These are phyloP conservation scores for Pristionchus mayeri DNA, from an alignment of 2,888 invertebrate species.

Conservation along the genomic window DNA sequence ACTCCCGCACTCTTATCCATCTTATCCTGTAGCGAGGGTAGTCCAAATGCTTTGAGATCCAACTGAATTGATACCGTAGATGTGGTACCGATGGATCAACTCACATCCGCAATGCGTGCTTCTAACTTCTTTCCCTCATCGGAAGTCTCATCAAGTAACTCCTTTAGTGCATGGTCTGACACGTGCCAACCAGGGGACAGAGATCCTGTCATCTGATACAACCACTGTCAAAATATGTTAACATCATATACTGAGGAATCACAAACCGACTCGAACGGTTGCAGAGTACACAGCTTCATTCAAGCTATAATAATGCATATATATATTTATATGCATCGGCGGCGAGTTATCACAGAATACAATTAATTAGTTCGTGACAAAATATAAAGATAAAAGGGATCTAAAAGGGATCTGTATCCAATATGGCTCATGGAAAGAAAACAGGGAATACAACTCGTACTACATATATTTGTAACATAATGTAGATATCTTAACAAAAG, in stretches of 20 bases:
- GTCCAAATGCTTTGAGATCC: conserved; percentile 44
- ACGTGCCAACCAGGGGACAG: conserved; percentile 41
- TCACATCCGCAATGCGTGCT: conserved; percentile 10
- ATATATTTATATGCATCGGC: no score
- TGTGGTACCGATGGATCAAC: background rate
- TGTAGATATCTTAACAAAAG: background rate
- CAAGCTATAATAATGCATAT: no score
- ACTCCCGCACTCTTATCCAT: conserved; percentile 42
- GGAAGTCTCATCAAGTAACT: conserved; percentile 7
- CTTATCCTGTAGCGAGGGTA: conserved; percentile 38
- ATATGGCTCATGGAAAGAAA: background rate
- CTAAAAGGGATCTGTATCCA: background rate
- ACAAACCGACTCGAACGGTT: no score
- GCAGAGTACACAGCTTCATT: no score
- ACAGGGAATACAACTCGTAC: background rate
- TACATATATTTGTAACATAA: background rate
- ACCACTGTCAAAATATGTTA: no score
- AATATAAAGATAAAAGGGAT: no score
- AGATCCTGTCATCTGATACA: background rate
- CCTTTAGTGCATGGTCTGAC: conserved; percentile 24
- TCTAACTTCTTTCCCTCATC: conserved; percentile 27
- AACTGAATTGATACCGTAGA: background rate
- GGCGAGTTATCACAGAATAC: no score
- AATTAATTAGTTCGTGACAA: no score
- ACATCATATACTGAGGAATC: no score